These are phyloP conservation scores for Microchirus variegatus DNA, from an alignment of 2,797 vertebrate genomes.

Conservation along the genomic window DNA sequence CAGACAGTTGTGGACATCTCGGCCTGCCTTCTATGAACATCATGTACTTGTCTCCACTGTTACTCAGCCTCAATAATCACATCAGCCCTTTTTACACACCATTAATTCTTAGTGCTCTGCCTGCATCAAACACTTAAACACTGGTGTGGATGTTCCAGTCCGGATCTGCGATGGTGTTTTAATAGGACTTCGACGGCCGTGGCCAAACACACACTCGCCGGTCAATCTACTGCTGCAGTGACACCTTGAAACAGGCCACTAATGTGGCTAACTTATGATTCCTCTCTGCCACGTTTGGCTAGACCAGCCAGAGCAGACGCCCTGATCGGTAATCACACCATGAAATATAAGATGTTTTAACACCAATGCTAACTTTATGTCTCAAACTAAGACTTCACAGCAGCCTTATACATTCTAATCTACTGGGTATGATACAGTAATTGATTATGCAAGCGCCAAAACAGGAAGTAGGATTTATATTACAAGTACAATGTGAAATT, in stretches of 20 bases:
- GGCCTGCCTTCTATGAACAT: slow-evolving; percentile 26
- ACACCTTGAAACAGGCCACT: slow-evolving; percentile 7
- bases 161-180: slow-evolving; percentile 23
- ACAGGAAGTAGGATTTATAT: not conserved
- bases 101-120: slow-evolving; percentile 27
- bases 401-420: not conserved
- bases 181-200: slow-evolving; percentile 8
- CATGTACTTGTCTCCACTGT: slow-evolving; percentile 16
- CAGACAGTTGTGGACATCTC: slow-evolving; percentile 7
- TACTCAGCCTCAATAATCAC: slow-evolving; percentile 35
- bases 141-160: slow-evolving; percentile 15
- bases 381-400: not conserved
- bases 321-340: not conserved
- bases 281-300: slow-evolving; percentile 13
- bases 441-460: not conserved
- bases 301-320: slow-evolving; percentile 1
- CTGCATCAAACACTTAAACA: slow-evolving; percentile 22
- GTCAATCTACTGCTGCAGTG: slow-evolving; percentile 18
- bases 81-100: slow-evolving; percentile 27
- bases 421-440: slow-evolving; percentile 6
- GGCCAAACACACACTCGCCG: slow-evolving; percentile 23
- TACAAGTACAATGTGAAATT: slow-evolving; percentile 11
- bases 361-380: no score
- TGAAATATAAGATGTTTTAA: not conserved
- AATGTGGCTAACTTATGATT: slow-evolving; percentile 22